Evolutionary conservation across 2,888 invertebrate species (phyloP), one percentile per base, ranked within the genome.

Genomic region (Drosophila pseudotakahashii): DNA sequence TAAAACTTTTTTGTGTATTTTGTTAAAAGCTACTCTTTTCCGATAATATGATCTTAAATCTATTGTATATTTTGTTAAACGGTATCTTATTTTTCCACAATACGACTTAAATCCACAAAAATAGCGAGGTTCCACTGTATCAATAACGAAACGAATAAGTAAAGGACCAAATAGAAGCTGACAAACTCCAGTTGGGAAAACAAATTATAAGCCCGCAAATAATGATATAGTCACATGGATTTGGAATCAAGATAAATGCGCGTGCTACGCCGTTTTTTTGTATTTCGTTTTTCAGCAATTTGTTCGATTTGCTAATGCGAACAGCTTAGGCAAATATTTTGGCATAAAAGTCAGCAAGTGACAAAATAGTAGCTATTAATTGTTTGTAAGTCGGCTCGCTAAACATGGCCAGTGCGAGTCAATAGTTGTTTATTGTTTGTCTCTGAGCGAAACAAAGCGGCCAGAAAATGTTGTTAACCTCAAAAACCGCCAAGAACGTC

Each of bases 401-500:
- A 67, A 70, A 66, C 79, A 81, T 82, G 85, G 81, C 75, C 78
- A 85, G 76, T 79, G 72, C 83, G 67, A 82, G 61, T 75, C 62
- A 69, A 67, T 45, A 66, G 66, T 54, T 60, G 64, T 54, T 47
- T 57, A 47, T 50, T 78, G 51, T 67, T 78, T 57, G 68, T 73
- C 41, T 60, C 42, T 36, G 42, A 60, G 30, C 63, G 55, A 44
- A 75, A 72, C 78, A 82, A 77, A 82, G 77, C 75, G 79, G 78
- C 72, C 69, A 68, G 57, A 76, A 81, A 85, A 88, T 85, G 89
- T 79, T 88, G 89, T 89, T 89, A 89, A 88, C 89, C 89, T 89
- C 89, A 89, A 88, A 86, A 88, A 86, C 88, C 88, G 75, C 86
- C 84, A 84, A 85, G 86, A 84, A 84, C 84, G 79, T 78, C 83